Evolutionary conservation across 2,113 vertebrate genomes (phyloP).

Genomic region (Zapornia atra): DNA sequence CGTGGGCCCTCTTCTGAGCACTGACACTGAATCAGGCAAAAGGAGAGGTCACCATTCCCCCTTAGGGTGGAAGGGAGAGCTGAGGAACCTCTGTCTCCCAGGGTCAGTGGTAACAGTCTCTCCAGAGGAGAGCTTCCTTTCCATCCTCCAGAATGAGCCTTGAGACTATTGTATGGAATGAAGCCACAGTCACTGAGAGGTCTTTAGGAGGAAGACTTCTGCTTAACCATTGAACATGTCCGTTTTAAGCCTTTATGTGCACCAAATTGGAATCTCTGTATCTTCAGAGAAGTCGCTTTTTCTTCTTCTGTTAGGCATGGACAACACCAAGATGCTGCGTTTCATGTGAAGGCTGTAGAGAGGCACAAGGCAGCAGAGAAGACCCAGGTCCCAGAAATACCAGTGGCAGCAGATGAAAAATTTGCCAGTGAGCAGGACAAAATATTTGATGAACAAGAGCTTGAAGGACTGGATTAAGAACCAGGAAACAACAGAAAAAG

Average conservation of each 20-base stretch:
- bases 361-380: background rate
- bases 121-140: background rate
- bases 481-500: background rate
- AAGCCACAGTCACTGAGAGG: background rate
- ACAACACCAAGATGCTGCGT: background rate
- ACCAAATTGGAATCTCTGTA: background rate
- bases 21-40: constrained; percentile 6
- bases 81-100: background rate
- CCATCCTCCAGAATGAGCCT: background rate
- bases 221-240: background rate
- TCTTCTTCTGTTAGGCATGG: background rate
- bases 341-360: background rate
- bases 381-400: background rate
- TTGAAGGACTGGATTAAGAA: background rate
- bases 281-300: background rate
- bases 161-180: background rate
- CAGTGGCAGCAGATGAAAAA: background rate
- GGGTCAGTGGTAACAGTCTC: background rate
- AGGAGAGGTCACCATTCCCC: background rate
- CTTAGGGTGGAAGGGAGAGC: background rate
- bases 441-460: background rate
- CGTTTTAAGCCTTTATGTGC: background rate
- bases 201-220: background rate
- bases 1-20: constrained; percentile 32
- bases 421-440: background rate